Evolutionary conservation across 1,140 invertebrate genomes (phyloP).

Genomic region (Drosophila mayri): DNA sequence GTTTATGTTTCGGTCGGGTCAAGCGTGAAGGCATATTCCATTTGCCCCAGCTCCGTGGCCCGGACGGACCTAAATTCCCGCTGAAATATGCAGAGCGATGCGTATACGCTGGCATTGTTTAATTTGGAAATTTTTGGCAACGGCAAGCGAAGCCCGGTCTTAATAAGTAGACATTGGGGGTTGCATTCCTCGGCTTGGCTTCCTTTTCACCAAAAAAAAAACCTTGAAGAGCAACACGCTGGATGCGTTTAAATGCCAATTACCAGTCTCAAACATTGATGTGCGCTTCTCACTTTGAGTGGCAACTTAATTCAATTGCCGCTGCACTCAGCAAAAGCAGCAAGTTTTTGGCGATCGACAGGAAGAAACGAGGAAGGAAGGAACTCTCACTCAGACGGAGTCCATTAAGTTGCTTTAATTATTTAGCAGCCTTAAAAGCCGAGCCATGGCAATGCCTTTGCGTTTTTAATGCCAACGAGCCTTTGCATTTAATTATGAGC

Average conservation of each 20-base stretch:
- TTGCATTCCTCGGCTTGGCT: slow-evolving; percentile 28
- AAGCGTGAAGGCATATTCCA: slow-evolving; percentile 72
- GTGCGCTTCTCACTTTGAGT: slow-evolving; percentile 66
- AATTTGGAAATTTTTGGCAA: slow-evolving; percentile 51
- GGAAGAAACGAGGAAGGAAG: slow-evolving; percentile 2
- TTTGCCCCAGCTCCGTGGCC: slow-evolving; percentile 46
- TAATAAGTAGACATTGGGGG: slow-evolving; percentile 33
- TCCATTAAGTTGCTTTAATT: slow-evolving; percentile 80
- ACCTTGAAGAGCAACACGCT: slow-evolving; percentile 21
- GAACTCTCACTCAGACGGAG: slow-evolving; percentile 42
- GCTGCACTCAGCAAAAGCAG: slow-evolving; percentile 62
- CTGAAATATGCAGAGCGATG: slow-evolving; percentile 70
- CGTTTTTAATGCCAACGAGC: slow-evolving; percentile 69
- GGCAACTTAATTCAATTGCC: slow-evolving; percentile 77
- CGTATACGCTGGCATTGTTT: slow-evolving; percentile 44
- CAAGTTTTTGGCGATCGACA: slow-evolving; percentile 55
- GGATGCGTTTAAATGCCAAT: slow-evolving; percentile 58
- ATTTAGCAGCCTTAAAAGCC: slow-evolving; percentile 80
- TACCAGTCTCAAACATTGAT: slow-evolving; percentile 69
- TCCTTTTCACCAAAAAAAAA: neutral
- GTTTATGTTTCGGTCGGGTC: slow-evolving; percentile 77
- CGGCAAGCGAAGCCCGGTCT: slow-evolving; percentile 15
- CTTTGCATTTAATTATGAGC: slow-evolving; percentile 79
- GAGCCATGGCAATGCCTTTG: slow-evolving; percentile 60
- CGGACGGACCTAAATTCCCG: slow-evolving; percentile 51